Base-by-base conservation (phyloP, 2,113 vertebrate genomes). In the Puffinus mauretanicus region DNA sequence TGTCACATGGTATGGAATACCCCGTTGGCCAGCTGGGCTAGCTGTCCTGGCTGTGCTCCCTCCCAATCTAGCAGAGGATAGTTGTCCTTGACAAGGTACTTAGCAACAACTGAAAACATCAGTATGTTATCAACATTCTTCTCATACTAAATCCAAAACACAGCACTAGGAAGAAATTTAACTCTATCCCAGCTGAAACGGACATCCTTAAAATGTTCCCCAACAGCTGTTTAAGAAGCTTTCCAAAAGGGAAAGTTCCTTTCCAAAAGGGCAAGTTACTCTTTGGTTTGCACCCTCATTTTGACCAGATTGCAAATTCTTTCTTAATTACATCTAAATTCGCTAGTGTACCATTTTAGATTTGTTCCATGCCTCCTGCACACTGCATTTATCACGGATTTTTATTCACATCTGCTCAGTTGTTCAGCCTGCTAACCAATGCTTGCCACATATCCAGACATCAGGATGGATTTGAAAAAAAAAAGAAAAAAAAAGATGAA, bases 321-420 rank as follows among this genome's bases (percentile, higher is more conserved):
- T 90, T 96, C 83, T 94, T 97, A 92, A 97, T 86, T 91, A 76
- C 30, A 30, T 93, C 54, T 90, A 71, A 97, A 96, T 93, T 96
- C 70, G 6, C 85, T 88, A 82, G 82, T 82, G 69, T 49, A 44
- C 69, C 44, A 79, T 86, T 93, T 88, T 84, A 88, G 70, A 94
- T 94, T 88, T 81, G 80, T 90, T 95, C 73, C 49, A 52, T 85
- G 90, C 67, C 70, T 96, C 75, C 82, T 75, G 55, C 72, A 83
- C 77, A 82, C 67, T 87, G 82, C 69, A 95, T 95, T 97, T 97
- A 95, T 97, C 76, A 62, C 4, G 11, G 32, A 91, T 61, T 97
- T 97, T 97, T 78, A 92, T 91, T 87, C 77, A 94, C 92, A 97
- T 94, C 96, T 98, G 96, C 47, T 97, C 91, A 85, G 64, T 58